Evolutionary conservation across 2,113 vertebrate species (phyloP).

Genomic region (Dunckerocampus dactyliophorus): DNA sequence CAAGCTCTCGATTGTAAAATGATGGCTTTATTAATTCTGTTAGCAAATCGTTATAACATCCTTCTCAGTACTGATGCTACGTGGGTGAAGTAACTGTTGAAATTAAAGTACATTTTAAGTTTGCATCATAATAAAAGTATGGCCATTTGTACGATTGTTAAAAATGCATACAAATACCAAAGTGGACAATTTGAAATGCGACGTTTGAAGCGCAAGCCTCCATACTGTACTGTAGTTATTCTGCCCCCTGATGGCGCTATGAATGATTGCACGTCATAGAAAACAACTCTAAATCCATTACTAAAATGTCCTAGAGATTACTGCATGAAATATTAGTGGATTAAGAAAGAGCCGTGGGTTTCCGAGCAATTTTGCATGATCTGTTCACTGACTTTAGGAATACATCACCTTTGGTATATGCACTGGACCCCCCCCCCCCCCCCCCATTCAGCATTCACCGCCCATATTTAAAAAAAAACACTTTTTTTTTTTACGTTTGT

Average conservation of each 20-base stretch:
- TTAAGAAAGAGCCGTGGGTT: conserved; percentile 4
- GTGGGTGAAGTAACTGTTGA: not conserved
- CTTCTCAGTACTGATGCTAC: not conserved
- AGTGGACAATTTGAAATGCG: not conserved
- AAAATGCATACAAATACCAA: not conserved
- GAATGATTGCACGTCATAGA: conserved; percentile 10
- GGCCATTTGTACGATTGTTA: no score
- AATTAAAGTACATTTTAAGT: not conserved
- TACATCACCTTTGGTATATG: not conserved
- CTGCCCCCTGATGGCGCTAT: conserved; percentile 39
- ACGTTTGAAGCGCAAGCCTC: not conserved
- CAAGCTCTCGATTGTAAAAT: conserved; percentile 24
- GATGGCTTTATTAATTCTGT: conserved; percentile 15
- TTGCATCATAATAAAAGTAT: no score
- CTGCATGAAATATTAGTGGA: conserved; percentile 2
- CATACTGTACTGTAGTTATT: not conserved
- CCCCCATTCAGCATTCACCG: no score
- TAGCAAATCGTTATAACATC: not conserved
- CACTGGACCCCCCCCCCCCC: no score
- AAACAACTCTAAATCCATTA: conserved; percentile 13
- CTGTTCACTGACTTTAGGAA: not conserved
- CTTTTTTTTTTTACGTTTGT: no score
- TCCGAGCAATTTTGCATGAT: not conserved
- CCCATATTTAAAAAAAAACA: no score
- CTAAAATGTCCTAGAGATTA: conserved; percentile 6